phyloP scores from a whole-genome alignment of 2,888 invertebrate genomes.

The Caenorhabditis drosophilae region DNA sequence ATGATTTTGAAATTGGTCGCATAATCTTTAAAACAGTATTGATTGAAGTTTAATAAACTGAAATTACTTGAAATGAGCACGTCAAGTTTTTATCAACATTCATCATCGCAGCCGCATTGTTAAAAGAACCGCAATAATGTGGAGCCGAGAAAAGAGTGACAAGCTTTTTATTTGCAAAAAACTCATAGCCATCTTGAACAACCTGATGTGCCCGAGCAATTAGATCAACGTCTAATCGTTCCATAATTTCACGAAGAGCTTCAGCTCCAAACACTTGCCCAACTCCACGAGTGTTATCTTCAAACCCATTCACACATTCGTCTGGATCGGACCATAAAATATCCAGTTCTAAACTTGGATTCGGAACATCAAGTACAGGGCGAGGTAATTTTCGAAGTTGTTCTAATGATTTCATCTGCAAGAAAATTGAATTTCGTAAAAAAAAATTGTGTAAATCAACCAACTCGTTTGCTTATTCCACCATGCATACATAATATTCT shows the following conservation, averaged over 20 bases:
- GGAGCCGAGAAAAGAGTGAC: constrained; percentile 55
- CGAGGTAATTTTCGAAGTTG: constrained; percentile 41
- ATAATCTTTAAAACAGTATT: constrained; percentile 3
- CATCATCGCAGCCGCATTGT: constrained; percentile 62
- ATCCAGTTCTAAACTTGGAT: constrained; percentile 69
- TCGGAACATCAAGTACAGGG: constrained; percentile 59
- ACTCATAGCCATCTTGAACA: constrained; percentile 75
- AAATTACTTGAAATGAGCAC: constrained; percentile 48
- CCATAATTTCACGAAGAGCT: constrained; percentile 69
- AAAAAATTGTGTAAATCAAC: background rate
- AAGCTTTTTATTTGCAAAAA: constrained; percentile 70
- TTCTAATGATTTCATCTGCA: constrained; percentile 44
- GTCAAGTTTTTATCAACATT: constrained; percentile 57
- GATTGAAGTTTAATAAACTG: background rate
- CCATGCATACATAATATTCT: constrained; percentile 62
- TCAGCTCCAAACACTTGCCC: constrained; percentile 74
- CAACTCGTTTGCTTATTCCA: constrained; percentile 35
- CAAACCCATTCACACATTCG: constrained; percentile 40
- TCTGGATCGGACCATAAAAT: constrained; percentile 72
- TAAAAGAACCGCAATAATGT: constrained; percentile 54
- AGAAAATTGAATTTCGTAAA: background rate
- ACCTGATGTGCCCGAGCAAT: constrained; percentile 68
- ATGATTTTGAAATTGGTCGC: constrained; percentile 3
- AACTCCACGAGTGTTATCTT: constrained; percentile 71
- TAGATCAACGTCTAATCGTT: constrained; percentile 51